phyloP scores from a whole-genome alignment of 2,888 invertebrate genomes.

The Lagria hirta region DNA sequence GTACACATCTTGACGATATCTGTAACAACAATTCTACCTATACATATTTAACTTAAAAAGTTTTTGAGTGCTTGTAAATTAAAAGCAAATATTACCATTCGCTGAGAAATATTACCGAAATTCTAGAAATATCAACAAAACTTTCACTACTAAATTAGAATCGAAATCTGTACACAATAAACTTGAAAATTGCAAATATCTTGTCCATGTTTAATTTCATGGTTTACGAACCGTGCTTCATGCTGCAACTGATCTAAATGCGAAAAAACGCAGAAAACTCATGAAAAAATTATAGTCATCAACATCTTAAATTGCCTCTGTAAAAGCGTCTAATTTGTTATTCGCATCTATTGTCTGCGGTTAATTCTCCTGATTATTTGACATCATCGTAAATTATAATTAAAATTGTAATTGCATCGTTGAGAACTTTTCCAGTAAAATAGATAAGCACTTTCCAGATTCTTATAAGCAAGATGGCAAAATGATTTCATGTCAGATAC shows the following conservation, averaged over 20 bases:
- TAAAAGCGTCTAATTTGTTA: slow-evolving; percentile 40
- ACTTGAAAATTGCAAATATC: too few relatives aligned
- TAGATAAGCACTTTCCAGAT: slow-evolving; percentile 5
- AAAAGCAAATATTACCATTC: too few relatives aligned
- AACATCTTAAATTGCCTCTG: slow-evolving; percentile 38
- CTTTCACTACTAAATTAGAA: too few relatives aligned
- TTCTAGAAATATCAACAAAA: too few relatives aligned
- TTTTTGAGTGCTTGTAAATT: too few relatives aligned
- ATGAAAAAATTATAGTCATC: slow-evolving; percentile 41
- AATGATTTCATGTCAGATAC: too few relatives aligned
- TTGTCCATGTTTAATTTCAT: slow-evolving; percentile 36
- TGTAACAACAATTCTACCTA: too few relatives aligned
- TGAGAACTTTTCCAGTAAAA: too few relatives aligned
- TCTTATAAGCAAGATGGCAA: slow-evolving; percentile 11
- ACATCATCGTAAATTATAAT: slow-evolving; percentile 16
- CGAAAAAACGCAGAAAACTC: slow-evolving; percentile 36
- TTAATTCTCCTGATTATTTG: slow-evolving; percentile 20
- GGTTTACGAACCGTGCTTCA: slow-evolving; percentile 39
- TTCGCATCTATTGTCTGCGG: slow-evolving; percentile 25
- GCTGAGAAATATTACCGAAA: too few relatives aligned
- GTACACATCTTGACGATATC: too few relatives aligned
- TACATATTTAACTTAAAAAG: too few relatives aligned
- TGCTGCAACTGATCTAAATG: slow-evolving; percentile 34
- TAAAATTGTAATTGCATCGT: slow-evolving; percentile 10
- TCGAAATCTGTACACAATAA: too few relatives aligned